Percentiles rank a stretch among this genome's conserved stretches.
Evolutionary conservation across 2,888 invertebrate species (phyloP).

Genomic region (Nomada fucata): DNA sequence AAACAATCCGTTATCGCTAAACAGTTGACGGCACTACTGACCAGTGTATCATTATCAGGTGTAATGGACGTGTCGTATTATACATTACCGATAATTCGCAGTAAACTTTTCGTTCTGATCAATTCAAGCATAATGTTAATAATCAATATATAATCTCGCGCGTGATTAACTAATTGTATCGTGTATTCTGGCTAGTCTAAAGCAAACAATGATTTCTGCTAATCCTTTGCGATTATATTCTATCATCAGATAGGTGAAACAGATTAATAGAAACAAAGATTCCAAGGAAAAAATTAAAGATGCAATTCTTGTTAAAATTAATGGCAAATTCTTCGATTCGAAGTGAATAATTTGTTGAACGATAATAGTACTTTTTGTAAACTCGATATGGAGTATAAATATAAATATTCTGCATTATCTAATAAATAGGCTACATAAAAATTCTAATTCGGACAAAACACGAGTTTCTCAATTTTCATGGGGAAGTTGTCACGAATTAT

Average conservation of each 20-base stretch:
- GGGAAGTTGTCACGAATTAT: no score
- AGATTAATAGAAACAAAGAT: no score
- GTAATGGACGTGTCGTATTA: neutral
- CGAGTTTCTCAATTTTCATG: no score
- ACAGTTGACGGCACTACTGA: slow-evolving; percentile 11
- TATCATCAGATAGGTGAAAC: no score
- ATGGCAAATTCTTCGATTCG: no score
- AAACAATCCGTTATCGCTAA: slow-evolving; percentile 17
- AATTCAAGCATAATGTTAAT: slow-evolving; percentile 3
- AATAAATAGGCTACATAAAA: no score
- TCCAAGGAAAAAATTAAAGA: neutral
- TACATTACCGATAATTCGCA: neutral
- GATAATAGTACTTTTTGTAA: no score
- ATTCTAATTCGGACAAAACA: no score
- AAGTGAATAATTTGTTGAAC: no score
- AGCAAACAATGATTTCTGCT: neutral
- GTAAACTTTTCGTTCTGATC: neutral
- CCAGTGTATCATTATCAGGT: neutral
- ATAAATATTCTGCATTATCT: no score
- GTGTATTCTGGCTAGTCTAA: neutral
- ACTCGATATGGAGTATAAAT: no score
- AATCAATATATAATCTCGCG: slow-evolving; percentile 6
- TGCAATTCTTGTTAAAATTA: neutral
- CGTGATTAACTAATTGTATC: neutral
- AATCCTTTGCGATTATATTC: neutral